Base-by-base conservation (phyloP, 2,888 invertebrate species). In the Escarpia spicata region DNA sequence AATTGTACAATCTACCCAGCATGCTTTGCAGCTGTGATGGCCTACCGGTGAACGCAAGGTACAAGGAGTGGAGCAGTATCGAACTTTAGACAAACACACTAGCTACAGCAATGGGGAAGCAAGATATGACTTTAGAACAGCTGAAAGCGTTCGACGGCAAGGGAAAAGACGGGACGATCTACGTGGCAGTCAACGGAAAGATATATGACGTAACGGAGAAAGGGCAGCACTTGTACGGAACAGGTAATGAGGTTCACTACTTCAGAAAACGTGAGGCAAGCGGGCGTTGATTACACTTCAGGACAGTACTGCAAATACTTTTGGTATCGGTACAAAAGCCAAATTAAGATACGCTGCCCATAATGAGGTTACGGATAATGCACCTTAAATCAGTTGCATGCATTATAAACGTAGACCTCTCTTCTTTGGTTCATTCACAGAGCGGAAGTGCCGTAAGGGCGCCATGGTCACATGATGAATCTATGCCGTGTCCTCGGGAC, bases 161-260 rank as follows among this genome's bases (percentile, higher is more conserved):
- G 43, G 92, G 58, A 26, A 31, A 26, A 52, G 92, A 91, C 26
- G 90, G 91, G 37, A 52, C 52, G n/a, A 93, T 93, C 44, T 93
- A 92, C 52, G 93, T 93, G 31, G 93, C 93, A n/a, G 90, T 93
- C 3, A 92, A 93, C 43, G 92, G 92, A n/a, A 93, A 93, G 10
- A 93, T 93, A 44, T 93, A 90, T 44, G 93, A 93, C 90, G 93
- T 93, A 31, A 93, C 93, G 12, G 93, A 92, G 4, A 93, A 92
- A 93, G 93, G 93, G 37, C 60, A 91, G 44, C 37, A 92, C 19
- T 91, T 93, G 75, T 93, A 93, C 91, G 93, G 93, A 58, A 92
- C 92, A 60, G 92, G 93, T 94, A 45, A 75, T 19, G 19, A 26
- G 75, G 75, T 26, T 75, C 75, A n/a, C 26, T 75, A 26, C 75